These are phyloP conservation scores for Aythya fuligula DNA, from an alignment of 2,797 vertebrate genomes.

Conservation along the genomic window DNA sequence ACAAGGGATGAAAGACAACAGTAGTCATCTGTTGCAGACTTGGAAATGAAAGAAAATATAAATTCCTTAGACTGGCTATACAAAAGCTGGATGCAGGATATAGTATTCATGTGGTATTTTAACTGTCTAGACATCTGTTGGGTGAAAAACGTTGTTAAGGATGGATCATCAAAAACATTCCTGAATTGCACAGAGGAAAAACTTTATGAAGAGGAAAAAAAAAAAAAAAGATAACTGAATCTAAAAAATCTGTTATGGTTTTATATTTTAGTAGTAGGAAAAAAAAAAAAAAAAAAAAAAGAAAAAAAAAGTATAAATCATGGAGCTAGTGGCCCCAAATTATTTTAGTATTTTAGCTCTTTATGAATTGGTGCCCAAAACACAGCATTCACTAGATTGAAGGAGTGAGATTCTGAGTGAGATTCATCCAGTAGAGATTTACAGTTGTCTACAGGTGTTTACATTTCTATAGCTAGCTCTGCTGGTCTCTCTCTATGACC, in stretches of 20 bases:
- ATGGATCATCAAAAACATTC: neutral
- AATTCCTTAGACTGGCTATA: neutral
- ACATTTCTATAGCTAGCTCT: rapidly evolving
- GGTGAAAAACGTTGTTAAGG: conserved; percentile 23
- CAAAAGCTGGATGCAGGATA: neutral
- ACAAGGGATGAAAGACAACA: neutral
- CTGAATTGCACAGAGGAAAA: neutral
- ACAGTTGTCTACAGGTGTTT: neutral
- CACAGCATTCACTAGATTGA: neutral
- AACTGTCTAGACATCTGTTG: neutral
- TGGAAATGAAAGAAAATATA: conserved; percentile 4
- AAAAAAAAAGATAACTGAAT: neutral
- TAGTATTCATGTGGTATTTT: neutral
- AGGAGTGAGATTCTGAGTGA: neutral
- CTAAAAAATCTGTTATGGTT: neutral
- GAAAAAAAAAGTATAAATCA: neutral
- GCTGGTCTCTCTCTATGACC: rapidly evolving
- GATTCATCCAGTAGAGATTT: neutral
- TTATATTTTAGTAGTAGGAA: neutral
- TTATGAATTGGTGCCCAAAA: neutral
- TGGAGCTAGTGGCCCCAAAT: neutral
- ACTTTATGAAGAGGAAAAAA: neutral
- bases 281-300: neutral
- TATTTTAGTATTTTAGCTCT: neutral
- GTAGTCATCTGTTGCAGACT: neutral